Base-by-base conservation (phyloP, 1,140 invertebrate species). In the Asbolus verrucosus region DNA sequence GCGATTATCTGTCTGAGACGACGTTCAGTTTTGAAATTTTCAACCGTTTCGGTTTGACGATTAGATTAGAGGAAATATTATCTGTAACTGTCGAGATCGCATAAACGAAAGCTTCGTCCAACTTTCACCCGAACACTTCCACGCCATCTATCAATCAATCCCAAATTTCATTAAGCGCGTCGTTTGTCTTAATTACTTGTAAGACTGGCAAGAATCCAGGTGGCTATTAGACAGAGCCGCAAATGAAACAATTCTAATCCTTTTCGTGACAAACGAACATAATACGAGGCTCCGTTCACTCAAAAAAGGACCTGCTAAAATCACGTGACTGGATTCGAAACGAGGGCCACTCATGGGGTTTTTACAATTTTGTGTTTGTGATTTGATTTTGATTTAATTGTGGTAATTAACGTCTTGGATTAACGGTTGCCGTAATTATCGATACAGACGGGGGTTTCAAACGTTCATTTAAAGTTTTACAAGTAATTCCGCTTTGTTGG, bases 121-220 rank as follows among this genome's bases (percentile, higher is more conserved):
- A 36, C 33, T n/a, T 8, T 30, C 39, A n/a, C n/a, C 16, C 16
- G 39, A 41, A 24, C 33, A 50, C 43, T 21, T 14, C 15, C 43
- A 50, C 18, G 46, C 8, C 19, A 54, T 54, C 46, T 24, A 54
- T 54, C 46, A 54, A 24, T 54, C 46, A 54, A 54, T 24, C 11
- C 19, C 11, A 54, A 54, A 54, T 54, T 54, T 54, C 46, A 54
- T 54, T 54, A 27, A 54, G 46, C 8, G 11, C 11, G 46, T 54
- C 46, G 46, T 54, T 54, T 54, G 46, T 54, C 46, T 54, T 54
- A 54, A 54, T 54, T 54, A 54, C 46, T 50, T 50, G 43, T 13
- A 54, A 11, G 46, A 27, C 46, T 13, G 13, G n/a, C 21, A 54
- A 24, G 21, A 54, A 54, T 54, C 27, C 46, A 54, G 21, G 46